phyloP scores from a whole-genome alignment of 2,113 vertebrate genomes.

The Apeltes quadracus region DNA sequence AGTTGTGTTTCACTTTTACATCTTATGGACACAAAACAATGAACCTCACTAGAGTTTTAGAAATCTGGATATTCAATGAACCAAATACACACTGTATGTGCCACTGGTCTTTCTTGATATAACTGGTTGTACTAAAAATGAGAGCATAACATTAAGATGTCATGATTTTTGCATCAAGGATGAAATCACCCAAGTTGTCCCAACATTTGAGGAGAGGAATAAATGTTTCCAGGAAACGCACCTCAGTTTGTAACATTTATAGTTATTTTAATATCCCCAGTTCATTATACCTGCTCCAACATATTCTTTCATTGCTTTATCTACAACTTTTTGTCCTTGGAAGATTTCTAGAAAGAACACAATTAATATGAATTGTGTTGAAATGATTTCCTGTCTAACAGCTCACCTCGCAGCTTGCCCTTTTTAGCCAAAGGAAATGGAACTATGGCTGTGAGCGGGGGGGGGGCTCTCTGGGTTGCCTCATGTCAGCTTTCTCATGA shows the following conservation, averaged over 20 bases:
- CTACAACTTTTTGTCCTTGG: constrained; percentile 56
- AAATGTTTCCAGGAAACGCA: constrained; percentile 53
- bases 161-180: constrained; percentile 13
- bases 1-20: constrained; percentile 55
- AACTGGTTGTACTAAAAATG: neutral
- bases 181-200: constrained; percentile 1
- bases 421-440: constrained; percentile 70
- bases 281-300: constrained; percentile 54
- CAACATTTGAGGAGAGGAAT: constrained; percentile 24
- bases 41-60: constrained; percentile 25
- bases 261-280: constrained; percentile 66
- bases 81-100: neutral
- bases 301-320: constrained; percentile 39
- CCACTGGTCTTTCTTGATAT: neutral
- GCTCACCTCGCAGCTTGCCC: constrained; percentile 67
- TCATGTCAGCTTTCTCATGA: constrained; percentile 49
- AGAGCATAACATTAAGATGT: constrained; percentile 27
- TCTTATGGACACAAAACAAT: constrained; percentile 45
- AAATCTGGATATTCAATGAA: constrained; percentile 6
- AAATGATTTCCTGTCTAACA: constrained; percentile 66
- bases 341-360: constrained; percentile 60
- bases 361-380: constrained; percentile 64
- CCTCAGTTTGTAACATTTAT: constrained; percentile 54
- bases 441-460: constrained; percentile 55
- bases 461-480: constrained; percentile 51